phyloP scores from a whole-genome alignment of 2,797 vertebrate species.

The Cottoperca gobio region DNA sequence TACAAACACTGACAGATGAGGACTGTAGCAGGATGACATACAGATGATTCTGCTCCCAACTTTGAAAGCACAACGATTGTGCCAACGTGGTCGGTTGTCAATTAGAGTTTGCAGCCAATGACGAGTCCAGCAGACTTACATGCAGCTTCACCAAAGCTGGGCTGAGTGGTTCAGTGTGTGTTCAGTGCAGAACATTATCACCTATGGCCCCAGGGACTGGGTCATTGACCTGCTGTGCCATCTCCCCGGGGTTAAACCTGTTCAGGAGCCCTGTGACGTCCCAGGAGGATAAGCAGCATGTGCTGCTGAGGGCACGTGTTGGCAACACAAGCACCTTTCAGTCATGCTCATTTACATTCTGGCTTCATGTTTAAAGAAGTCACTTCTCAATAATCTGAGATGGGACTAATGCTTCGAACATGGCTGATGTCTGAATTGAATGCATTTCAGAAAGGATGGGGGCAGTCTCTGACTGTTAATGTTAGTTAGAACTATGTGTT shows the following conservation, averaged over 20 bases:
- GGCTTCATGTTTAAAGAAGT: background rate
- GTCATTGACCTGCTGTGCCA: slow-evolving; percentile 50
- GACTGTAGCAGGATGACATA: background rate
- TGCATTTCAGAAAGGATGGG: too few relatives aligned
- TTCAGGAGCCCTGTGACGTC: slow-evolving; percentile 6
- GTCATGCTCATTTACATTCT: background rate
- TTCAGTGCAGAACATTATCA: slow-evolving; percentile 42
- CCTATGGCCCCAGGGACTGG: slow-evolving; percentile 48
- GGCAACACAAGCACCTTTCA: background rate
- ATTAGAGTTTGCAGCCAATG: slow-evolving; percentile 22
- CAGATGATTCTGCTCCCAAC: background rate
- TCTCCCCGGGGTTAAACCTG: slow-evolving; percentile 40
- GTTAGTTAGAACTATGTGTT: too few relatives aligned
- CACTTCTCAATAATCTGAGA: background rate
- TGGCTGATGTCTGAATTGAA: too few relatives aligned
- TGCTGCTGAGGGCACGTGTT: slow-evolving; percentile 46
- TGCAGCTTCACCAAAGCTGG: slow-evolving; percentile 3
- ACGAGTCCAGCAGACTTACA: background rate
- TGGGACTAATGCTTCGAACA: too few relatives aligned
- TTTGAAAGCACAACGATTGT: slow-evolving; percentile 42
- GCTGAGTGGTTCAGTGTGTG: slow-evolving; percentile 9
- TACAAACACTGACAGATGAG: background rate
- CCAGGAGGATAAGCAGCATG: slow-evolving; percentile 11
- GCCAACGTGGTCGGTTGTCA: background rate
- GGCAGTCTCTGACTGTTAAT: too few relatives aligned